Evolutionary conservation across 2,113 vertebrate genomes (phyloP).

Genomic region (Chaetorhynchus papuensis): DNA sequence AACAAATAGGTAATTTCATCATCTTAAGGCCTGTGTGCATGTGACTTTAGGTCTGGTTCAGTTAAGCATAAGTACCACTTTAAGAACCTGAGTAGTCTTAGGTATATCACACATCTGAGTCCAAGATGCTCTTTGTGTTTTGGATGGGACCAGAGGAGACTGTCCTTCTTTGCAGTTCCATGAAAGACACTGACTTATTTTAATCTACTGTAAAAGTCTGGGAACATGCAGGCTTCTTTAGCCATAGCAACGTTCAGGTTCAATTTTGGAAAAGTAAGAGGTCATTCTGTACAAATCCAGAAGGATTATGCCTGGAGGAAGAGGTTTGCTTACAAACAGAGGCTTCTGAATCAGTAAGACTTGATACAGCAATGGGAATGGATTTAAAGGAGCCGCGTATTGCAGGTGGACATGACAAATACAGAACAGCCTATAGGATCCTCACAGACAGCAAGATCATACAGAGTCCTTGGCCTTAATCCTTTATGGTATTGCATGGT

Average conservation of each 20-base stretch:
- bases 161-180: background rate
- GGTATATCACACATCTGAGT: background rate
- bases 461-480: background rate
- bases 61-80: background rate
- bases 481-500: background rate
- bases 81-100: background rate
- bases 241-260: background rate
- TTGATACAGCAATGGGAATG: conserved; percentile 1
- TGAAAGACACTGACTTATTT: background rate
- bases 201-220: background rate
- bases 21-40: background rate
- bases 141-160: background rate
- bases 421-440: background rate
- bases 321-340: conserved; percentile 6
- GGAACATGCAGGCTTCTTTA: background rate
- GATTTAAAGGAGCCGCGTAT: background rate
- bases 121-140: background rate
- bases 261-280: background rate
- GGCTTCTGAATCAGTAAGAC: background rate
- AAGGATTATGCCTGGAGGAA: background rate
- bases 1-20: background rate
- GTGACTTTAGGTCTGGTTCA: background rate
- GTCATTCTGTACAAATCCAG: background rate
- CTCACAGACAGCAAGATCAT: background rate
- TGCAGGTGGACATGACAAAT: background rate